These are phyloP conservation scores for Chrysopilus asiliformis DNA, from an alignment of 2,888 invertebrate species.

Conservation along the genomic window DNA sequence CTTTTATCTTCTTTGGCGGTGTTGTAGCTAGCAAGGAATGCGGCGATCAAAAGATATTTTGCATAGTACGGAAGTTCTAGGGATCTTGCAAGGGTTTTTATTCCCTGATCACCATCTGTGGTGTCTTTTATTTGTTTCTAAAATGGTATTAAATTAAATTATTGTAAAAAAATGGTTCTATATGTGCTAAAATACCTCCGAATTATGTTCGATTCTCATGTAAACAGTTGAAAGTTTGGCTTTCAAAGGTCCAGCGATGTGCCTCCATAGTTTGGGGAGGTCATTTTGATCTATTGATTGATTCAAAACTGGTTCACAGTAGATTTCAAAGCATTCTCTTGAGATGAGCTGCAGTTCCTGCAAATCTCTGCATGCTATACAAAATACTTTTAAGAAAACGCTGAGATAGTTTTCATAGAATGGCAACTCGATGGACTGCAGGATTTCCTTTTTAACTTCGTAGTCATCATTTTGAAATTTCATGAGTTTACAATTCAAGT, in stretches of 20 bases:
- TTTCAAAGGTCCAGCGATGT: constrained; percentile 63
- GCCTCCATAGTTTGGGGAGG: constrained; percentile 60
- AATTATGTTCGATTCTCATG: constrained; percentile 42
- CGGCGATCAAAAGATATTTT: constrained; percentile 78
- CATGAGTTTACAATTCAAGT: constrained; percentile 30
- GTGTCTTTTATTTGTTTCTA: constrained; percentile 4
- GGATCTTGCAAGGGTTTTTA: constrained; percentile 47
- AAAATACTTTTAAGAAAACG: constrained; percentile 72
- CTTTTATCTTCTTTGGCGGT: constrained; percentile 77
- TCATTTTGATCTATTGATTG: constrained; percentile 50
- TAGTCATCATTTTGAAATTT: constrained; percentile 25
- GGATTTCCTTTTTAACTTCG: constrained; percentile 18
- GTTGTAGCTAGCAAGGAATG: constrained; percentile 87
- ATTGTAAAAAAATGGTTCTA: background rate
- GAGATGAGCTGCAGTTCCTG: constrained; percentile 72
- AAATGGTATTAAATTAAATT: background rate
- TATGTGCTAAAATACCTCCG: too few relatives aligned
- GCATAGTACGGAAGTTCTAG: constrained; percentile 79
- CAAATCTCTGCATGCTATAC: constrained; percentile 70
- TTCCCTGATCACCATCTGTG: constrained; percentile 22
- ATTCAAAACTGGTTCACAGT: constrained; percentile 62
- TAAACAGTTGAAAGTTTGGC: constrained; percentile 65
- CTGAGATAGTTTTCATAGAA: constrained; percentile 70
- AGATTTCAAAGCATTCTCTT: constrained; percentile 58
- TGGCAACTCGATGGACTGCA: constrained; percentile 22